phyloP scores from a whole-genome alignment of 2,797 vertebrate species.

The Gallinago solitaria region DNA sequence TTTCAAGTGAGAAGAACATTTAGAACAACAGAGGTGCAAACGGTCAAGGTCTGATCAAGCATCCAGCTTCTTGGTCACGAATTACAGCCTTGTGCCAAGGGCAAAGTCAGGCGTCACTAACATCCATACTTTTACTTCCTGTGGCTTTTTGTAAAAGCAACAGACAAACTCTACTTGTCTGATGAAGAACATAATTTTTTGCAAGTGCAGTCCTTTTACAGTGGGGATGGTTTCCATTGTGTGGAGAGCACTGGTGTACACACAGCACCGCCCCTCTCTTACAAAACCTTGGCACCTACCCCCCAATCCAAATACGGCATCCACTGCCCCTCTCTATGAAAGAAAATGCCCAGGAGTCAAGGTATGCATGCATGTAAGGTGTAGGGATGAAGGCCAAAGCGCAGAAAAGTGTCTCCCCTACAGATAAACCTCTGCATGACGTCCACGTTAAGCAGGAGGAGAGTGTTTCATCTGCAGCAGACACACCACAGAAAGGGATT shows the following conservation, averaged over 20 bases:
- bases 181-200: not conserved
- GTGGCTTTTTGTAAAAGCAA: not conserved
- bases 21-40: not conserved
- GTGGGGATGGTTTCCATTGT: not conserved
- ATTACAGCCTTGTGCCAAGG: not conserved
- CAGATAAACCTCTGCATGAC: not conserved
- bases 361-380: not conserved
- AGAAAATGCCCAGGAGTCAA: not conserved
- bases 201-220: not conserved
- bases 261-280: not conserved
- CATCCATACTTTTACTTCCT: not conserved
- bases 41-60: rapidly evolving
- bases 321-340: not conserved
- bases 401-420: not conserved
- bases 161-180: not conserved
- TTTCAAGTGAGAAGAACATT: not conserved
- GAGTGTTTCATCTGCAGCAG: not conserved
- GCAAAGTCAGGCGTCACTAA: not conserved
- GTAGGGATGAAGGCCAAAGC: not conserved
- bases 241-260: not conserved
- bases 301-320: not conserved
- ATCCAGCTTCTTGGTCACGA: not conserved
- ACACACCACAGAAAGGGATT: not conserved
- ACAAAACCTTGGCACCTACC: not conserved
- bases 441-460: not conserved